Evolutionary conservation across 2,797 vertebrate species (phyloP), one percentile per base, ranked within the genome.

Genomic region (Microctenopoma stevenorrisi): DNA sequence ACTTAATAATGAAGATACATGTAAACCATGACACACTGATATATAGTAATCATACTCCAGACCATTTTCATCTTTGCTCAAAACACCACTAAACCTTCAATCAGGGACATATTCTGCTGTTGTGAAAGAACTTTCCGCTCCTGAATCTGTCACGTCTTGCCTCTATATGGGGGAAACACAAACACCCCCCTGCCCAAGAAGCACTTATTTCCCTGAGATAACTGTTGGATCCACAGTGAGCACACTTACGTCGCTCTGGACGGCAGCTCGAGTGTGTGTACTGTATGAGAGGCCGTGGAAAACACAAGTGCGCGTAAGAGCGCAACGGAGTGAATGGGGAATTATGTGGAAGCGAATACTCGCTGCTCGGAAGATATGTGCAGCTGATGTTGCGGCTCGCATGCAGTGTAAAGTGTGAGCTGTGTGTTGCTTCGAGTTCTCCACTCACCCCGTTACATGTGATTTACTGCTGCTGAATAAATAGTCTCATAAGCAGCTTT

Each of bases 391-490:
- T 13, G n/a, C 7, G 7, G 54, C 61, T 72, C n/a, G 30, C 54
- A 18, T 54, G 37, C 12, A n/a, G n/a, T 6, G 13, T 9, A 42
- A 3, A 14, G 40, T 42, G 1, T 47, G 33, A 78, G 50, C 22
- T 72, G 54, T 44, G 63, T 7, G 68, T 25, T 22, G 40, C 58
- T 54, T 49, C 54, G 30, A 18, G 13, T 49, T 50, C 50, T 69
- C 28, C 55, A 15, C 51, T 49, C 37, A 7, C 40, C n/a, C 53
- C 56, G 59, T 72, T 54, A 50, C 43, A 13, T 61, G 26, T 70
- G 66, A 76, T 69, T 78, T 76, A 67, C 55, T 56, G 73, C 76
- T 66, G 75, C 70, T 61, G 52, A 69, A 81, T 64, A 71, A 64
- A 60, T 56, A 38, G 43, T 64, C 64, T 57, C 64, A 76, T 74